phyloP scores from a whole-genome alignment of 1,140 invertebrate species.

The Schlechtendalia chinensis region DNA sequence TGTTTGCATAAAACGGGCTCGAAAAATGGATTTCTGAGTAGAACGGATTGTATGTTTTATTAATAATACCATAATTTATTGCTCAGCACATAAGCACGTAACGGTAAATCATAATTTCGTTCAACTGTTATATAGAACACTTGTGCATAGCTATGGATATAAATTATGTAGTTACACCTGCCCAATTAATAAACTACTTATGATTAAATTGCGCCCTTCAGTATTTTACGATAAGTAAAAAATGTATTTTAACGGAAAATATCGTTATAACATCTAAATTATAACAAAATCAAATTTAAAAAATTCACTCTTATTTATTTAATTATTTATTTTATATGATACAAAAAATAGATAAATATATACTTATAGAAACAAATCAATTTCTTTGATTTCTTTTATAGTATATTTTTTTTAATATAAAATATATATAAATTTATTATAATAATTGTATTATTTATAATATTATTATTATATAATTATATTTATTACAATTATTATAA shows the following conservation, averaged over 20 bases:
- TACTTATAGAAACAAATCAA: no score
- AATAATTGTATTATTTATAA: no score
- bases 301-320: no score
- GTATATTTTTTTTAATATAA: no score
- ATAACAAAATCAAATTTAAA: not conserved
- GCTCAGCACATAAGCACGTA: not conserved
- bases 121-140: slow-evolving; percentile 28
- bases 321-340: no score
- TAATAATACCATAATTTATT: slow-evolving; percentile 45
- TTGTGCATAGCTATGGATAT: not conserved
- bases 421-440: no score
- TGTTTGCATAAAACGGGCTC: slow-evolving; percentile 3
- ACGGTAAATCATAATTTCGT: slow-evolving; percentile 32
- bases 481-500: no score
- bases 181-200: slow-evolving; percentile 36
- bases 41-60: slow-evolving; percentile 41
- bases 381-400: no score
- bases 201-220: slow-evolving; percentile 27
- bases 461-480: no score
- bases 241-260: not conserved
- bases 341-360: no score
- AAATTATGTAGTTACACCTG: slow-evolving; percentile 44
- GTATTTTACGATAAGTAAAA: not conserved
- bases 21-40: slow-evolving; percentile 36
- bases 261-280: not conserved